Conservation (phyloP, 2,797 vertebrate genomes). For the Megalops cyprinoides region DNA sequence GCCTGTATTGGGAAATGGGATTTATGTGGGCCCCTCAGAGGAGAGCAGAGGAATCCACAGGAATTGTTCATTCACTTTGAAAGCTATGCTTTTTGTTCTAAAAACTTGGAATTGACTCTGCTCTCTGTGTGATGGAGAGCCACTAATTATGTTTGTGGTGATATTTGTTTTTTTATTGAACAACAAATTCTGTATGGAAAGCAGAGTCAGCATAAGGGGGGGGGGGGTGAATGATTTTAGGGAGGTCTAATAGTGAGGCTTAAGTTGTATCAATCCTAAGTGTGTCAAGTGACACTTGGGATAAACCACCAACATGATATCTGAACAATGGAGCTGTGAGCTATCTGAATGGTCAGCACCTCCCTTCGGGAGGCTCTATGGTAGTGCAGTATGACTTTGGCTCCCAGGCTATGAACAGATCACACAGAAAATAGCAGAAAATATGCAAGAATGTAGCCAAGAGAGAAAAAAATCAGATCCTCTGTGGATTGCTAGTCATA, state of each 20-base stretch:
- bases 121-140: slow-evolving; percentile 18
- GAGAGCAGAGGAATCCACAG: neutral
- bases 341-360: neutral
- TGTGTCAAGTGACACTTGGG: slow-evolving; percentile 9
- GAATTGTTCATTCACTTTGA: neutral
- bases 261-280: slow-evolving; percentile 1
- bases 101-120: neutral
- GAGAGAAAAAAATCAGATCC: neutral
- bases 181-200: neutral
- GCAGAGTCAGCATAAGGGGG: slow-evolving; percentile 12
- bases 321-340: slow-evolving; percentile 10
- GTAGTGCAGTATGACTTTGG: slow-evolving; percentile 2
- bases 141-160: neutral
- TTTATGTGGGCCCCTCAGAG: neutral
- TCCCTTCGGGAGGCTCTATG: slow-evolving; percentile 12
- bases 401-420: slow-evolving; percentile 14
- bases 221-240: neutral
- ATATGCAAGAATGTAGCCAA: neutral
- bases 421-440: slow-evolving; percentile 9
- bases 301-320: slow-evolving; percentile 11
- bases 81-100: neutral
- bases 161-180: slow-evolving; percentile 24
- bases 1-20: neutral
- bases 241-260: slow-evolving; percentile 21
- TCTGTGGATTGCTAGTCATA: too few species aligned